Conservation (phyloP, 2,797 vertebrate species). For the Chaetophractus vellerosus region DNA sequence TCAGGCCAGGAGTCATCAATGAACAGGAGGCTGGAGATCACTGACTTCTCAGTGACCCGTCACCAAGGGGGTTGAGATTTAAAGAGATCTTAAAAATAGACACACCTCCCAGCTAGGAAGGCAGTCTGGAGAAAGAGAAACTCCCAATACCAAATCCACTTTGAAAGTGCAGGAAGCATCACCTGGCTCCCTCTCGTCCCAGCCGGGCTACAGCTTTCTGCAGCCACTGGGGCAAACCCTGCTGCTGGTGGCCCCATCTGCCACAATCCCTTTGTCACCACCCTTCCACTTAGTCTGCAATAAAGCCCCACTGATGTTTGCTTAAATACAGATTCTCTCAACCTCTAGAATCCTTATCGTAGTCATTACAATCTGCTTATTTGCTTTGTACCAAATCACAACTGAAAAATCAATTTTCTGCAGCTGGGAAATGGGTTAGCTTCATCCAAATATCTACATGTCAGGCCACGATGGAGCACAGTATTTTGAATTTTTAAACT, state of each 20-base stretch:
- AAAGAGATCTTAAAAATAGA: not conserved
- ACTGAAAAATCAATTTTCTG: not conserved
- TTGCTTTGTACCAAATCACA: not conserved
- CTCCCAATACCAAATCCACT: not conserved
- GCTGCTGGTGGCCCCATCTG: not conserved
- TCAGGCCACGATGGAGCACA: not conserved
- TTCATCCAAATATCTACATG: not conserved
- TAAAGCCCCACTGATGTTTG: not conserved
- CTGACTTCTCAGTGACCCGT: no score
- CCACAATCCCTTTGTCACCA: not conserved
- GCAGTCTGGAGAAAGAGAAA: not conserved
- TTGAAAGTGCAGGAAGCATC: not conserved
- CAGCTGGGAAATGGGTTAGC: not conserved
- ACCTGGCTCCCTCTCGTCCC: no score
- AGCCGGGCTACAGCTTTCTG: not conserved
- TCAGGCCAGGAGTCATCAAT: not conserved
- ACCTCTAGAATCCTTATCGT: not conserved
- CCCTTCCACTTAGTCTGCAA: no score
- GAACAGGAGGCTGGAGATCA: not conserved
- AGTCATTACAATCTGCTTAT: not conserved
- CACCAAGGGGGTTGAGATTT: not conserved
- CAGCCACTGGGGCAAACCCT: not conserved
- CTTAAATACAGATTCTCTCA: not conserved
- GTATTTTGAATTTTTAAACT: not conserved
- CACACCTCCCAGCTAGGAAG: not conserved